A percentile compares a stretch with the other conserved stretches of the same genome.
Conservation (phyloP, 2,888 invertebrate species). For the Dexiosoma caninum region DNA sequence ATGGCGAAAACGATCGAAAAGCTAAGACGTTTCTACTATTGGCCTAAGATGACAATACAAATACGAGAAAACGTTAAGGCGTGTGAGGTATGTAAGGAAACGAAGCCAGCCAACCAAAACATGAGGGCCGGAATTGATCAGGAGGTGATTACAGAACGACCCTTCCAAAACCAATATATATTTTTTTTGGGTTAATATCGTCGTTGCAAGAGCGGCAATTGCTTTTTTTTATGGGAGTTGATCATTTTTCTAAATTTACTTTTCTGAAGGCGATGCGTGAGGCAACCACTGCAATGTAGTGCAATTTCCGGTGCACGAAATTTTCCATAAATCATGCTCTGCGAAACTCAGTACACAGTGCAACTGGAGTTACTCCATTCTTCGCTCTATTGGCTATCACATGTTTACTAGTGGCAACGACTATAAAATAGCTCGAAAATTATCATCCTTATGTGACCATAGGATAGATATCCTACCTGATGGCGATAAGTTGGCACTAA, state of each 20-base stretch:
- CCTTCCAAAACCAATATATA: not conserved
- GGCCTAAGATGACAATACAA: not conserved
- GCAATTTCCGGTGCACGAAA: not conserved
- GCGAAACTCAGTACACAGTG: not conserved
- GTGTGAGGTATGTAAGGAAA: not conserved
- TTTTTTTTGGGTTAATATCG: not conserved
- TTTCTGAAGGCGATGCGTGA: not conserved
- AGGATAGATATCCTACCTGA: not conserved
- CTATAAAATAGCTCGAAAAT: not conserved
- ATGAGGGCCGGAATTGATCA: not conserved
- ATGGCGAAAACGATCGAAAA: not conserved
- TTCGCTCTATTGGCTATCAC: not conserved
- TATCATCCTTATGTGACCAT: not conserved
- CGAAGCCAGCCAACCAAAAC: not conserved
- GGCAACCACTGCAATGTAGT: not conserved
- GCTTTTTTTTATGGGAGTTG: not conserved
- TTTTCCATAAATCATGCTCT: not conserved
- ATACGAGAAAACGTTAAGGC: not conserved
- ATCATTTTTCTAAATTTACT: not conserved
- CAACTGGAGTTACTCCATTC: not conserved
- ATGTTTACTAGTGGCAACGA: too few species aligned
- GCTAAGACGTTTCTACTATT: not conserved
- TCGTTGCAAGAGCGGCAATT: not conserved
- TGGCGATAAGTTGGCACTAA: not conserved
- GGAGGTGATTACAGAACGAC: not conserved